These are phyloP conservation scores for Hydra vulgaris DNA, from an alignment of 30 jellyfish, hydroid and myxozoan species.

Conservation along the genomic window DNA sequence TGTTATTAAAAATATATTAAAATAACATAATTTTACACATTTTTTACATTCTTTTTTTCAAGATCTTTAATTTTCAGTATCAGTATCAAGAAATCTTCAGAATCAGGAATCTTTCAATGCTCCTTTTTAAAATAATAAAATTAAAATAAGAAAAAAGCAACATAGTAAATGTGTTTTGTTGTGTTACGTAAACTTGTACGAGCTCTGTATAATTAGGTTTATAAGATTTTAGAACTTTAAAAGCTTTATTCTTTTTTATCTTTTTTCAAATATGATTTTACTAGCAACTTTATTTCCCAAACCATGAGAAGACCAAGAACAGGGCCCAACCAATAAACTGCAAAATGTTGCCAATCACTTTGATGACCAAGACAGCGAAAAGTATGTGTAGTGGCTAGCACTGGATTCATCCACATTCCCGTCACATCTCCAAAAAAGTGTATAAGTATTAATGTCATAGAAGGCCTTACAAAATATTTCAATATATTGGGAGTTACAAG, in stretches of 20 bases:
- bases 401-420: slow-evolving; percentile 96
- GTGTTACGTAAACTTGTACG: too few relatives aligned
- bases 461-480: slow-evolving; percentile 69
- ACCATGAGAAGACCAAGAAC: slow-evolving; percentile 42
- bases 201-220: too few relatives aligned
- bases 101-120: too few relatives aligned
- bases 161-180: too few relatives aligned
- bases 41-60: too few relatives aligned
- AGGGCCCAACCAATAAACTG: slow-evolving; percentile 81
- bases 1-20: too few relatives aligned
- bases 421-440: slow-evolving; percentile 40
- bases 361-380: slow-evolving; percentile 69
- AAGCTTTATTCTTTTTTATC: not conserved
- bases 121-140: too few relatives aligned
- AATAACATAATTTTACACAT: too few relatives aligned
- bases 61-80: too few relatives aligned
- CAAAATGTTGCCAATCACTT: slow-evolving; percentile 58
- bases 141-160: too few relatives aligned
- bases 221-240: too few relatives aligned
- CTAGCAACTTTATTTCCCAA: slow-evolving; percentile 37
- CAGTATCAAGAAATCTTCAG: too few relatives aligned
- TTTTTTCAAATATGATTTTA: not conserved
- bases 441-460: slow-evolving; percentile 29
- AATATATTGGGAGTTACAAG: slow-evolving; percentile 35
- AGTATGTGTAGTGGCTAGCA: slow-evolving; percentile 74